Percentiles rank a stretch among this genome's conserved stretches.
Conservation (phyloP, 2,113 vertebrate species). For the Neotragus moschatus region DNA sequence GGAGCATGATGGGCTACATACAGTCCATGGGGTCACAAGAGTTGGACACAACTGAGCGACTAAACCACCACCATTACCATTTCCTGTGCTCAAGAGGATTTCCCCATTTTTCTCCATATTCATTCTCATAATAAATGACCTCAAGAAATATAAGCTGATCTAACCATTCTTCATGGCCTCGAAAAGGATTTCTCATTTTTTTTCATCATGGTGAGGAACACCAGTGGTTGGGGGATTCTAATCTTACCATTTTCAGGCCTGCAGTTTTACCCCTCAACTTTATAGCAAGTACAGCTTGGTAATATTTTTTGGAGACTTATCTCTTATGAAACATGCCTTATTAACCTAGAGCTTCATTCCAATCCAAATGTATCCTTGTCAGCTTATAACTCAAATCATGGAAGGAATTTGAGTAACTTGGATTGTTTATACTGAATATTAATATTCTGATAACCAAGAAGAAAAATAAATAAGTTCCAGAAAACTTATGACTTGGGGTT, state of each 20-base stretch:
- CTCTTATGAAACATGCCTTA: background rate
- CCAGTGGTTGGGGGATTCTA: background rate
- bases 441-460: constrained; percentile 7
- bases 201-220: background rate
- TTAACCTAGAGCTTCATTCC: constrained; percentile 50
- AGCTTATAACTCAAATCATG: constrained; percentile 36
- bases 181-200: background rate
- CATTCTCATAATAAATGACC: background rate
- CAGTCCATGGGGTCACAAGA: background rate
- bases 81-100: background rate
- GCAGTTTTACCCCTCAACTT: background rate
- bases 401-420: constrained; percentile 44
- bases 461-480: background rate
- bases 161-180: background rate
- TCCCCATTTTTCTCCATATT: background rate
- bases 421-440: constrained; percentile 36
- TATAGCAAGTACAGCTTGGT: background rate
- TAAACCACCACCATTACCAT: background rate
- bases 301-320: background rate
- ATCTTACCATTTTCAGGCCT: background rate
- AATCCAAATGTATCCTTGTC: constrained; percentile 38
- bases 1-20: background rate
- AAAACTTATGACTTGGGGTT: background rate
- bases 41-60: background rate
- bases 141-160: background rate